Percentiles rank a stretch among this genome's conserved stretches.
Evolutionary conservation across 2,113 vertebrate species (phyloP).

Genomic region (Pterophyllum scalare): DNA sequence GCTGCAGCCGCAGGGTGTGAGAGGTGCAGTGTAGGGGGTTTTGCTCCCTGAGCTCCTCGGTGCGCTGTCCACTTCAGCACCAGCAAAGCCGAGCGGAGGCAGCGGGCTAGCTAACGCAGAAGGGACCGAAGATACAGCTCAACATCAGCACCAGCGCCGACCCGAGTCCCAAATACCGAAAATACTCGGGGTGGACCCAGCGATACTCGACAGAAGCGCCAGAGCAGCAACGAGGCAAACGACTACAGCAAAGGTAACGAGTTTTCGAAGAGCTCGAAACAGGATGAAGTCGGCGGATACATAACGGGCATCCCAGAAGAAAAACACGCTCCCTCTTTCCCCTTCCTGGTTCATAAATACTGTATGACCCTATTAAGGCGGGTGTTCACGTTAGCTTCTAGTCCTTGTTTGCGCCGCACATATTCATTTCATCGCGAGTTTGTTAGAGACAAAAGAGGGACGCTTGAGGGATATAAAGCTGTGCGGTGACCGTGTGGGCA

Average conservation of each 20-base stretch:
- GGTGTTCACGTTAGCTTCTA: constrained; percentile 37
- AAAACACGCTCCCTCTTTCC: constrained; percentile 19
- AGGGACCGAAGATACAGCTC: constrained; percentile 34
- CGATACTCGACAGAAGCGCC: constrained; percentile 5
- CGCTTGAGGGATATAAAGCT: neutral
- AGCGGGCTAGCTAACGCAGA: constrained; percentile 56
- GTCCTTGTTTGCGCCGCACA: neutral
- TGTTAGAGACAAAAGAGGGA: neutral
- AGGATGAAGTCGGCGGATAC: constrained; percentile 52
- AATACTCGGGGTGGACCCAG: neutral
- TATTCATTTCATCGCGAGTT: neutral
- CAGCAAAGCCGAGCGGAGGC: constrained; percentile 67
- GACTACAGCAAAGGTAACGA: constrained; percentile 62
- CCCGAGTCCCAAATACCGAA: neutral
- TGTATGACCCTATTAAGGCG: constrained; percentile 8
- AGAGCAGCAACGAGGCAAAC: neutral
- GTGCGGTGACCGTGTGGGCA: neutral
- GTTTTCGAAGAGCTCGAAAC: constrained; percentile 37
- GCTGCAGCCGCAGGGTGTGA: neutral
- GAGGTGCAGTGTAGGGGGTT: constrained; percentile 16
- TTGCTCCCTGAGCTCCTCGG: constrained; percentile 61
- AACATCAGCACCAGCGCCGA: constrained; percentile 56
- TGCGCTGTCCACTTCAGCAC: constrained; percentile 85
- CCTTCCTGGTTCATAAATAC: constrained; percentile 41
- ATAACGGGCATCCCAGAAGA: constrained; percentile 39